Evolutionary conservation across 2,888 invertebrate species (phyloP).

Genomic region (Kuschelorhynchus macadamiae): DNA sequence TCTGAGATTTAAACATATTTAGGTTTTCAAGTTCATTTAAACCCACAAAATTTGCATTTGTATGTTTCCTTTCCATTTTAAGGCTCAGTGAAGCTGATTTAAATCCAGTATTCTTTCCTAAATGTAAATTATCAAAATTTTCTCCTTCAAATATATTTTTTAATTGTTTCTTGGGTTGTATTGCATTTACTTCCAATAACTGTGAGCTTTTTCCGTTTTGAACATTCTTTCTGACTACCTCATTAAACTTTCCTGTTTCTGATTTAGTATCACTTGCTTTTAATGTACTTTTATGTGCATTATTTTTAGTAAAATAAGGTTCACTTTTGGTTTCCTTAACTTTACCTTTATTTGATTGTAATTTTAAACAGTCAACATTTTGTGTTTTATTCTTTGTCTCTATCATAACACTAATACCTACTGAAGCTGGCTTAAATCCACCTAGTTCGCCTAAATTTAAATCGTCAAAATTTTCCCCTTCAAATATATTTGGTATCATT

Average conservation of each 20-base stretch:
- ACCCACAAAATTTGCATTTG: too few relatives aligned
- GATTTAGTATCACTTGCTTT: too few relatives aligned
- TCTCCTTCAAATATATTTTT: conserved; percentile 36
- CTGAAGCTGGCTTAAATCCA: conserved; percentile 31
- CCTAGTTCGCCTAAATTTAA: conserved; percentile 1
- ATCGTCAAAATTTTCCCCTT: conserved; percentile 29
- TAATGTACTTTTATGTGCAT: too few relatives aligned
- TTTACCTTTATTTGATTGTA: too few relatives aligned
- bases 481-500: conserved; percentile 27
- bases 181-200: neutral
- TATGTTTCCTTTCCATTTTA: too few relatives aligned
- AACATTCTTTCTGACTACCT: too few relatives aligned
- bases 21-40: too few relatives aligned
- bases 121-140: conserved; percentile 40
- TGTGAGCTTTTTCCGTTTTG: too few relatives aligned
- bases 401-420: too few relatives aligned
- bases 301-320: too few relatives aligned
- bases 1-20: too few relatives aligned
- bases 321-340: too few relatives aligned
- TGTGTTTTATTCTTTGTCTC: neutral
- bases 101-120: conserved; percentile 15
- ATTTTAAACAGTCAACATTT: neutral
- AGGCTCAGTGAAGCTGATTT: conserved; percentile 30
- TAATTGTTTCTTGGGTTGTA: neutral
- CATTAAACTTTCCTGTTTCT: neutral